Conservation (phyloP, 2,888 invertebrate species). For the Hyposoter didymator region DNA sequence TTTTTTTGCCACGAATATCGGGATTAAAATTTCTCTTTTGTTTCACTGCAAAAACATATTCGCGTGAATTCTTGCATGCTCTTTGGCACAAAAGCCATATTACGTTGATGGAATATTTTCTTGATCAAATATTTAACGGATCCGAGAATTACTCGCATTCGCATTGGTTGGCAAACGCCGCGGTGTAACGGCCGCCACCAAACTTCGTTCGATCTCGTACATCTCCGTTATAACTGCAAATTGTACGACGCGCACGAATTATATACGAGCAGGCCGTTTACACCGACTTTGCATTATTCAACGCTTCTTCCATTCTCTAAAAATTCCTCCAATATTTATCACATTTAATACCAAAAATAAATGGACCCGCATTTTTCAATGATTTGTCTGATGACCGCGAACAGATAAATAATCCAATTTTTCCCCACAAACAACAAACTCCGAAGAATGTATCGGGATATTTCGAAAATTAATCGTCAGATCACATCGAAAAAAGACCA, state of each 20-base stretch:
- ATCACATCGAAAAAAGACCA: neutral
- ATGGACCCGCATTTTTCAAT: neutral
- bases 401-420: no score
- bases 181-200: conserved; percentile 47
- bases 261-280: neutral
- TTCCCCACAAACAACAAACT: no score
- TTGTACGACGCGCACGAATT: conserved; percentile 52
- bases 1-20: no score
- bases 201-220: conserved; percentile 60
- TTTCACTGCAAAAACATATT: neutral
- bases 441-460: no score
- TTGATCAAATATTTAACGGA: conserved; percentile 27
- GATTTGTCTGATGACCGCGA: neutral
- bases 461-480: no score
- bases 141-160: conserved; percentile 50
- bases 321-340: neutral
- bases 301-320: neutral
- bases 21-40: neutral
- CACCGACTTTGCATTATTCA: neutral
- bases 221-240: conserved; percentile 60
- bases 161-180: conserved; percentile 67
- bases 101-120: conserved; percentile 14
- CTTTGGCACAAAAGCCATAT: neutral
- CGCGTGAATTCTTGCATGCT: neutral
- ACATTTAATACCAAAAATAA: neutral